Base-by-base conservation (phyloP, 2,797 vertebrate genomes). In the Columba guinea region DNA sequence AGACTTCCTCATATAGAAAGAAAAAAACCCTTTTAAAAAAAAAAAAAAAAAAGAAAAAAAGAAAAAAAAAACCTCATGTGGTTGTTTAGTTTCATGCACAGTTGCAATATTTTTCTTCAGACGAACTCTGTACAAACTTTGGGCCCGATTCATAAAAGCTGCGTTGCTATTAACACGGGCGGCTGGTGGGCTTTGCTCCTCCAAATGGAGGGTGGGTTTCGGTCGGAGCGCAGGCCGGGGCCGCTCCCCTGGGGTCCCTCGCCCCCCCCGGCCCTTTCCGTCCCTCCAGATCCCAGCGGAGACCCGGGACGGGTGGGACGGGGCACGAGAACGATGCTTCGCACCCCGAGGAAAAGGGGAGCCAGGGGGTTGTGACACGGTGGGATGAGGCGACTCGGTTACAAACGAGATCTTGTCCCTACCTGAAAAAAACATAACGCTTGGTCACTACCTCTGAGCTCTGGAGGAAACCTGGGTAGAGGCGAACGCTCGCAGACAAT, bases 101-200 rank as follows among this genome's bases (percentile, higher is more conserved):
- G 95, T 97, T 98, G 97, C 96, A 97, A 97, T 97, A 96, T 97
- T 97, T 97, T 97, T 97, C 97, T 98, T 97, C 96, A 97, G 78
- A 97, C 94, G 96, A 95, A 97, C 95, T 97, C 97, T 98, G 98
- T 98, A 98, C 97, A 98, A 98, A 98, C 95, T 98, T 97, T 97
- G 97, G 98, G 98, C 98, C 98, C 96, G 97, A 98, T 98, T 98
- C 98, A 98, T 98, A 97, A 98, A 98, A 98, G 95, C 96, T 96
- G 89, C 84, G 87, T 97, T 97, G 98, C 96, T 98, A 98, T 98
- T 98, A 98, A 98, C 98, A 98, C 97, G 97, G 98, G 97, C 95
- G 94, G 97, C 97, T 93, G 95, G 94, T 91, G 74, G 87, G 90
- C 65, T 90, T 92, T 93, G 91, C 76, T 55, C 30, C 15, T 89